Conservation (phyloP, 2,113 vertebrate genomes). For the Tautogolabrus adspersus region DNA sequence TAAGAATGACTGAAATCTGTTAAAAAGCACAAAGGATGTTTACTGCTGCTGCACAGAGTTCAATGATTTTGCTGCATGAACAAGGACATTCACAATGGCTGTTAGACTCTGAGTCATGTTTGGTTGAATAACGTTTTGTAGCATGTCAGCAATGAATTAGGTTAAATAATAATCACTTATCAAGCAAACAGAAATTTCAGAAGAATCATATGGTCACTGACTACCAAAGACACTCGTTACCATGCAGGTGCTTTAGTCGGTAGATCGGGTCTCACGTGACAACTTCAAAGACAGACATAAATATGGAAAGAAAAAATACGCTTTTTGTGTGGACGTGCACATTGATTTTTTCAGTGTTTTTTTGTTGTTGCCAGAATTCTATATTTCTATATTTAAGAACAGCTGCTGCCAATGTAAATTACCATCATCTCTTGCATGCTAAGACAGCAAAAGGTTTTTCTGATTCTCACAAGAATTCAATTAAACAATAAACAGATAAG, state of each 20-base stretch:
- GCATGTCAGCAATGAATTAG: conserved; percentile 3
- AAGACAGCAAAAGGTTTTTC: background rate
- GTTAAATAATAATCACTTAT: conserved; percentile 10
- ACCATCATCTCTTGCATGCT: background rate
- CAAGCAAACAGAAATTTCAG: background rate
- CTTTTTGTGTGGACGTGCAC: background rate
- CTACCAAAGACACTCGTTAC: background rate
- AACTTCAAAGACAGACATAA: background rate
- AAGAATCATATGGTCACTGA: background rate
- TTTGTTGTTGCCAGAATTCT: no score
- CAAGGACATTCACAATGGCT: conserved; percentile 8
- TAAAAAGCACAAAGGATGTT: conserved; percentile 17
- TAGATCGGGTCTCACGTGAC: background rate
- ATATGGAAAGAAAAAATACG: background rate
- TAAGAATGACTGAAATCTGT: conserved; percentile 14
- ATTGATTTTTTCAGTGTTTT: no score
- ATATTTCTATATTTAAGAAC: no score
- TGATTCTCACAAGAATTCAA: background rate
- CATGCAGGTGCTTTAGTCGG: background rate
- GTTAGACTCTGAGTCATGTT: conserved; percentile 22
- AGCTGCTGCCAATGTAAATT: background rate
- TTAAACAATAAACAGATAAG: background rate
- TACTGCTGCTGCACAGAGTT: background rate
- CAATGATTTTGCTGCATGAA: background rate
- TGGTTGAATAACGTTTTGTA: background rate